Conservation (phyloP, 1,140 invertebrate genomes). For the Orussus abietinus region DNA sequence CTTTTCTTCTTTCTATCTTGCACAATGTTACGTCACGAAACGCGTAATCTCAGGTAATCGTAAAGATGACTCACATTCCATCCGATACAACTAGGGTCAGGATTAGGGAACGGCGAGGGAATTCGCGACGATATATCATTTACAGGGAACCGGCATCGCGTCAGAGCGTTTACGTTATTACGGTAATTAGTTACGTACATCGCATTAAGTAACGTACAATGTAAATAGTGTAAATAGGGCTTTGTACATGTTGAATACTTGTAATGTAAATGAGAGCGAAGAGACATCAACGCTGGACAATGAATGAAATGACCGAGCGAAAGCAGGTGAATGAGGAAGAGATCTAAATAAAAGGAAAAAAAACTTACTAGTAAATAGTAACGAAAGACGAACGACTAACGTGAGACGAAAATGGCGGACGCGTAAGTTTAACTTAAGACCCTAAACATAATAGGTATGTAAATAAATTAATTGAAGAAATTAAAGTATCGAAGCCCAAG, state of each 20-base stretch:
- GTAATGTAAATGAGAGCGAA: constrained; percentile 45
- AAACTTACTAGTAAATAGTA: constrained; percentile 41
- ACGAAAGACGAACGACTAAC: constrained; percentile 34
- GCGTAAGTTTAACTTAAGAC: constrained; percentile 44
- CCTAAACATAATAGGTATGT: constrained; percentile 50
- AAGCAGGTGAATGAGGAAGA: constrained; percentile 23
- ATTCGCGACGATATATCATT: too few relatives aligned
- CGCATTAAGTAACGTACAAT: too few relatives aligned
- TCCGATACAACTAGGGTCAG: constrained; percentile 28
- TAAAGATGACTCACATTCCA: constrained; percentile 32
- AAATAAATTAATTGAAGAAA: constrained; percentile 50
- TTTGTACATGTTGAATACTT: constrained; percentile 55
- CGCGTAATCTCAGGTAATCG: constrained; percentile 20
- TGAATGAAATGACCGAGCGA: too few relatives aligned
- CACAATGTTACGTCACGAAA: too few relatives aligned
- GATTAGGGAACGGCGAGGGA: too few relatives aligned
- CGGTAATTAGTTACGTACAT: too few relatives aligned
- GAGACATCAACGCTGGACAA: constrained; percentile 19
- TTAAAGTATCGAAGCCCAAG: constrained; percentile 45
- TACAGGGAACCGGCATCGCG: constrained; percentile 2
- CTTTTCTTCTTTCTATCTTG: too few relatives aligned
- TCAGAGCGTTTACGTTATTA: constrained; percentile 19
- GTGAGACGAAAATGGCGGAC: constrained; percentile 31
- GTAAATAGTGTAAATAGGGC: constrained; percentile 53
- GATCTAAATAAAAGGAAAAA: constrained; percentile 33